Evolutionary conservation across 2,888 invertebrate genomes (phyloP).

Genomic region (Oxytorus armatus): DNA sequence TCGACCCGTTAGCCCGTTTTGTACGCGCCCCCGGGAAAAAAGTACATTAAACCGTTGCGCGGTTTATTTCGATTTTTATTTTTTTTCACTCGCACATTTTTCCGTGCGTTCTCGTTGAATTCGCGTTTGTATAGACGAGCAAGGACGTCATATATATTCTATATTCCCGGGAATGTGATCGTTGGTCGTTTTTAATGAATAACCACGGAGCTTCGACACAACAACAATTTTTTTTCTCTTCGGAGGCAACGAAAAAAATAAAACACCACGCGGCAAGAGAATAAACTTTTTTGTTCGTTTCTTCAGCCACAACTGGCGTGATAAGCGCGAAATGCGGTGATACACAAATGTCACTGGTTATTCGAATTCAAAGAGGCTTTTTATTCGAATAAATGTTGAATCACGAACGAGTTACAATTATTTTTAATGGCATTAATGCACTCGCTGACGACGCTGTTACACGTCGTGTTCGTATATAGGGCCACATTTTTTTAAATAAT

Average conservation of each 20-base stretch:
- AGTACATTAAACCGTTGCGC: conserved; percentile 4
- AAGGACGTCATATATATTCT: not conserved
- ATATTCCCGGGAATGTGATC: conserved; percentile 1
- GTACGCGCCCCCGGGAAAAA: conserved; percentile 2
- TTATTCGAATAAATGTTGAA: conserved; percentile 40
- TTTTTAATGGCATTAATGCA: conserved; percentile 24
- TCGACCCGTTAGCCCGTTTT: conserved; percentile 22
- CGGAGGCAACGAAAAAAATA: not conserved
- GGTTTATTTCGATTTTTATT: conserved; percentile 18
- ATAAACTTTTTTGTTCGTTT: conserved; percentile 19
- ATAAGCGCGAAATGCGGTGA: conserved; percentile 7
- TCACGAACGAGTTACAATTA: conserved; percentile 31
- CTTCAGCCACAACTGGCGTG: not conserved
- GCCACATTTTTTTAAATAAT: conserved; percentile 5
- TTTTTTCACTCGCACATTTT: conserved; percentile 5
- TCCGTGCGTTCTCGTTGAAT: not conserved
- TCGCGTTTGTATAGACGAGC: not conserved
- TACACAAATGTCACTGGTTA: not conserved
- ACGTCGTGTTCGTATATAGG: not conserved
- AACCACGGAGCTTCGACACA: not conserved
- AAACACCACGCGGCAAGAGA: not conserved
- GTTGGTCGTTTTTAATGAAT: conserved; percentile 46
- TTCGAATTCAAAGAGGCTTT: not conserved
- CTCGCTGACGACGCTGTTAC: conserved; percentile 1
- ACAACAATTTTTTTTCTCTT: conserved; percentile 32